These are phyloP conservation scores for Mimumesa dahlbomi DNA, from an alignment of 2,888 invertebrate species.

Conservation along the genomic window DNA sequence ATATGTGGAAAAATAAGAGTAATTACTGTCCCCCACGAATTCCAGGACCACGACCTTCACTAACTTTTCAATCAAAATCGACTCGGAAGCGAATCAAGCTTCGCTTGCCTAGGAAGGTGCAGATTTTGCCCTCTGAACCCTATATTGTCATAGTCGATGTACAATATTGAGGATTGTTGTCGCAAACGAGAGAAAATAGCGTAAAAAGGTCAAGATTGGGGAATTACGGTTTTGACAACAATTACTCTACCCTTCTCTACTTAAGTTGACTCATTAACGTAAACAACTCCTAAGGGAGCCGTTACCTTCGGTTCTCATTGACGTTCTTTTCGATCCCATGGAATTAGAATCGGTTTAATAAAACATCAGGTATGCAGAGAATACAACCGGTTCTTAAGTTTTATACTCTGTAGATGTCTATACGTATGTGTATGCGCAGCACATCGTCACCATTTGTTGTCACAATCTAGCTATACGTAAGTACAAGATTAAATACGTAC, in stretches of 20 bases:
- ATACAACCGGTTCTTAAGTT: slow-evolving; percentile 26
- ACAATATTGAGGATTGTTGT: too few relatives aligned
- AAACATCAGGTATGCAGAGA: slow-evolving; percentile 39
- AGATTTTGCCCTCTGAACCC: too few relatives aligned
- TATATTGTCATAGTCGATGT: too few relatives aligned
- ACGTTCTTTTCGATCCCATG: slow-evolving; percentile 24
- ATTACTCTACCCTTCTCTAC: slow-evolving; percentile 7
- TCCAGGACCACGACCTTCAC: too few relatives aligned
- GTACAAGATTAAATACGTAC: slow-evolving; percentile 31
- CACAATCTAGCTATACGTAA: slow-evolving; percentile 43
- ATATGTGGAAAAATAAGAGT: background rate
- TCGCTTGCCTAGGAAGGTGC: too few relatives aligned
- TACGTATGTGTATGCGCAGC: slow-evolving; percentile 5
- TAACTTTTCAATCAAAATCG: too few relatives aligned
- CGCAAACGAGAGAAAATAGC: too few relatives aligned
- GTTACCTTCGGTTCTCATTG: slow-evolving; percentile 24
- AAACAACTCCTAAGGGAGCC: slow-evolving; percentile 27
- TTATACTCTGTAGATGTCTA: slow-evolving; percentile 6
- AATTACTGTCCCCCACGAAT: background rate
- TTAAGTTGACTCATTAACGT: slow-evolving; percentile 29
- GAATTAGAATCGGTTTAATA: slow-evolving; percentile 26
- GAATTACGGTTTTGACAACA: slow-evolving; percentile 10
- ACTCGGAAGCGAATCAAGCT: too few relatives aligned
- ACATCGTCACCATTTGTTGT: slow-evolving; percentile 31
- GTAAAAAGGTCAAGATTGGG: background rate